Conservation (phyloP, 30 jellyfish, hydroid and myxozoan species). For the Aurelia sp. region DNA sequence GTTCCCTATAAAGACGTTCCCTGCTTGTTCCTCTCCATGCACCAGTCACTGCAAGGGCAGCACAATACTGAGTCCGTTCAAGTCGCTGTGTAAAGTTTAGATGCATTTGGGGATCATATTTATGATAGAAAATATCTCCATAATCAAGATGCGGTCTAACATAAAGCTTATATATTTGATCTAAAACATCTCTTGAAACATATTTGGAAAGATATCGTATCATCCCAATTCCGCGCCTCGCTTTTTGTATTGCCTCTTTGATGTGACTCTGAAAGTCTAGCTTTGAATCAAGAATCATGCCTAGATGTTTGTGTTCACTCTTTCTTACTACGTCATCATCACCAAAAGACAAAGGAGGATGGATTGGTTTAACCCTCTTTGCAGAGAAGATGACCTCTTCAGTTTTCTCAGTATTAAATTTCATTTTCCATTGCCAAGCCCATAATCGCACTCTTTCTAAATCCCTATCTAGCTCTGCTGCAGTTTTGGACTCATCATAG, state of each 20-base stretch:
- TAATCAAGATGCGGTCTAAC: slow-evolving; percentile 52
- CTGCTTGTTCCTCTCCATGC: too few species aligned
- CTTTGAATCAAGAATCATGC: slow-evolving; percentile 55
- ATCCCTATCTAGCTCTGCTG: slow-evolving; percentile 30
- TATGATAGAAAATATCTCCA: slow-evolving; percentile 47
- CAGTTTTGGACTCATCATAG: slow-evolving; percentile 29
- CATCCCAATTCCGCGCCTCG: slow-evolving; percentile 52
- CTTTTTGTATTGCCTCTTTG: slow-evolving; percentile 39
- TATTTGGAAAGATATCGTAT: slow-evolving; percentile 44
- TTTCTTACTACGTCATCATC: slow-evolving; percentile 25
- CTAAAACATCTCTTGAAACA: slow-evolving; percentile 39
- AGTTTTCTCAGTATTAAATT: slow-evolving; percentile 36
- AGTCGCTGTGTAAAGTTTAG: slow-evolving; percentile 9
- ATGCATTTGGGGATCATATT: slow-evolving; percentile 47
- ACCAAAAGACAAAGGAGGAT: slow-evolving; percentile 43
- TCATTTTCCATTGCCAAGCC: slow-evolving; percentile 66
- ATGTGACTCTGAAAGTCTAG: slow-evolving; percentile 49
- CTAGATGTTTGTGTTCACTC: slow-evolving; percentile 41
- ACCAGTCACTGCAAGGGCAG: background rate
- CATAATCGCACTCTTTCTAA: slow-evolving; percentile 49
- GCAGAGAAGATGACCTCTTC: slow-evolving; percentile 47
- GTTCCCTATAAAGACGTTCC: too few species aligned
- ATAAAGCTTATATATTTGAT: slow-evolving; percentile 44
- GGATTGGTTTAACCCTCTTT: slow-evolving; percentile 29
- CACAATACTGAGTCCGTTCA: background rate